These are phyloP conservation scores for Apantesis nais DNA, from an alignment of 2,888 invertebrate genomes.

Conservation along the genomic window DNA sequence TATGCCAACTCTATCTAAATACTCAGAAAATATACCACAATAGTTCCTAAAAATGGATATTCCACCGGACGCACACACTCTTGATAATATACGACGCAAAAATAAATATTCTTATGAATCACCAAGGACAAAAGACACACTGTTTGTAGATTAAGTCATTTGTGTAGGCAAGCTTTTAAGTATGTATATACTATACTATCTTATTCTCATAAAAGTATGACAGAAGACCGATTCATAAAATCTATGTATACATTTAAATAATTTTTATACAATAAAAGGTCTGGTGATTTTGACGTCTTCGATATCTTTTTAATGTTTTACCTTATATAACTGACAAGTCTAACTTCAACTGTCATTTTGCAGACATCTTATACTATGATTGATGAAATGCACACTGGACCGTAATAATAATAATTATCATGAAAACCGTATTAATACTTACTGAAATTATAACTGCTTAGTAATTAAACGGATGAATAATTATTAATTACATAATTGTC, in stretches of 20 bases:
- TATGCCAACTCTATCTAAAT: conserved; percentile 25
- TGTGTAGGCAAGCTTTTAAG: conserved; percentile 57
- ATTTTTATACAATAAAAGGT: neutral
- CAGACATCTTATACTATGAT: too few relatives aligned
- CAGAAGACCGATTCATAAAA: neutral
- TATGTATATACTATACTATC: conserved; percentile 16
- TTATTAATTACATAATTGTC: neutral
- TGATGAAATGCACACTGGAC: too few relatives aligned
- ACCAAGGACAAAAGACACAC: conserved; percentile 33
- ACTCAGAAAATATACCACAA: conserved; percentile 40
- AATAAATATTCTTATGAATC: conserved; percentile 31
- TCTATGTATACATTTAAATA: neutral
- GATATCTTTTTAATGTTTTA: neutral
- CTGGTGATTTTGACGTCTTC: neutral
- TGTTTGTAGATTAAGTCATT: conserved; percentile 42
- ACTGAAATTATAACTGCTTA: neutral
- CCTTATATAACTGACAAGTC: too few relatives aligned
- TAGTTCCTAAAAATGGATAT: conserved; percentile 47
- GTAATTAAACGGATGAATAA: neutral
- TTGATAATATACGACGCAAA: conserved; percentile 33
- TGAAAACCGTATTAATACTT: too few relatives aligned
- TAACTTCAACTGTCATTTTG: too few relatives aligned
- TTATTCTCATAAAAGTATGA: conserved; percentile 18
- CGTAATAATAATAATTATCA: too few relatives aligned
- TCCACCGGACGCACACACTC: conserved; percentile 14